phyloP scores from a whole-genome alignment of 1,140 invertebrate genomes.

The Euwallacea fornicatus region DNA sequence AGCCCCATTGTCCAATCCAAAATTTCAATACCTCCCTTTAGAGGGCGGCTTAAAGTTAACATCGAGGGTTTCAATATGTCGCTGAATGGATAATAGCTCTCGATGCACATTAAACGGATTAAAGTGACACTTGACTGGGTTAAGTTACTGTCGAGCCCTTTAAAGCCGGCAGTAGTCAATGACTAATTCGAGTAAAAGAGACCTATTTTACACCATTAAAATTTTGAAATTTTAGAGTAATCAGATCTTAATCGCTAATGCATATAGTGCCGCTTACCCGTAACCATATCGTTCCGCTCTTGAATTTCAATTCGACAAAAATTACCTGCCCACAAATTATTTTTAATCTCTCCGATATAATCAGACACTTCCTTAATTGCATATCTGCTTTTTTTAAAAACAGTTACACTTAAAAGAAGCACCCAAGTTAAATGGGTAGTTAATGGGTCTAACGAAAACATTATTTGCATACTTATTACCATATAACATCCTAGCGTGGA shows the following conservation, averaged over 20 bases:
- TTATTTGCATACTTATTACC: conserved; percentile 13
- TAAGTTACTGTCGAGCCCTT: too few relatives aligned
- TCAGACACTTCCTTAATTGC: conserved; percentile 8
- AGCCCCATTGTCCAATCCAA: conserved; percentile 14
- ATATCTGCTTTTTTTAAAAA: conserved; percentile 8
- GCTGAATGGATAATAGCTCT: conserved; percentile 12
- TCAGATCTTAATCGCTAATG: too few relatives aligned
- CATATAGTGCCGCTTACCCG: neutral
- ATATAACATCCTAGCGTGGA: conserved; percentile 2
- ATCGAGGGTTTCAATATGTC: conserved; percentile 24
- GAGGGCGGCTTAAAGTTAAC: conserved; percentile 3
- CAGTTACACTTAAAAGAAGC: conserved; percentile 15
- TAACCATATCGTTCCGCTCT: conserved; percentile 1
- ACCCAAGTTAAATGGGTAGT: conserved; percentile 1
- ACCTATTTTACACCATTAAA: too few relatives aligned
- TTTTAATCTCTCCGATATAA: conserved; percentile 10
- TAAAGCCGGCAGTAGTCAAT: too few relatives aligned
- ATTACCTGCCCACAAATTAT: neutral
- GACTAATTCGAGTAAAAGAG: too few relatives aligned
- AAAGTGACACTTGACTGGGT: neutral
- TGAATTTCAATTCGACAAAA: conserved; percentile 3
- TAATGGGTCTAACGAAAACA: conserved; percentile 7
- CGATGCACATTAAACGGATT: conserved; percentile 10
- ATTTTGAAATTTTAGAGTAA: too few relatives aligned
- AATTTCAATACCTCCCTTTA: conserved; percentile 10